A percentile compares a stretch with the other conserved stretches of the same genome.
Evolutionary conservation across 2,113 vertebrate species (phyloP).

Genomic region (Seriola quinqueradiata): DNA sequence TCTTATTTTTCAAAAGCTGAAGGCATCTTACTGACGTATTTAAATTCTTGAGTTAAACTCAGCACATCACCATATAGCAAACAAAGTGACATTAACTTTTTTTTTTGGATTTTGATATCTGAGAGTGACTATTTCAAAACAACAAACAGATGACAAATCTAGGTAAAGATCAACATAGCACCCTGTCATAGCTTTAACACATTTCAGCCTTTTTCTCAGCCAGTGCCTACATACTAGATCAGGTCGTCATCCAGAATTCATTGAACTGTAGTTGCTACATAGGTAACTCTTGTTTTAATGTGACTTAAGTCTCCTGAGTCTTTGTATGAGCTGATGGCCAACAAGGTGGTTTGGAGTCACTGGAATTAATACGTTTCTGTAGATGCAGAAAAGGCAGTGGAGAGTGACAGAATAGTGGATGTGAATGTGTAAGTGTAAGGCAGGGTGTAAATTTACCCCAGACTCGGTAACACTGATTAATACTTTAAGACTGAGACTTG

Average conservation of each 20-base stretch:
- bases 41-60: conserved; percentile 13
- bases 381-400: no score
- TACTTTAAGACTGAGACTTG: no score
- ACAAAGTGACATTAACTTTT: not conserved
- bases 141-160: not conserved
- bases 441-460: no score
- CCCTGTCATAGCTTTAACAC: not conserved
- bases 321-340: no score
- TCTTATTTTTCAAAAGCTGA: conserved; percentile 43
- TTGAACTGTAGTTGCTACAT: no score
- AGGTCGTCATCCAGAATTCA: not conserved
- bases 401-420: no score
- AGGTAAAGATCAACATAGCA: not conserved
- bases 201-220: not conserved
- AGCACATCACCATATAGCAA: not conserved
- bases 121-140: not conserved
- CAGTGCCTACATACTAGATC: not conserved
- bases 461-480: no score
- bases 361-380: not conserved
- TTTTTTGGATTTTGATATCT: not conserved
- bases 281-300: not conserved
- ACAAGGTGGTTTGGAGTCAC: not conserved
- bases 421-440: no score
- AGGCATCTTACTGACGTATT: conserved; percentile 14
- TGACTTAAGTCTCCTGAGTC: no score